These are phyloP conservation scores for Macropodus opercularis DNA, from an alignment of 2,797 vertebrate genomes.

Conservation along the genomic window DNA sequence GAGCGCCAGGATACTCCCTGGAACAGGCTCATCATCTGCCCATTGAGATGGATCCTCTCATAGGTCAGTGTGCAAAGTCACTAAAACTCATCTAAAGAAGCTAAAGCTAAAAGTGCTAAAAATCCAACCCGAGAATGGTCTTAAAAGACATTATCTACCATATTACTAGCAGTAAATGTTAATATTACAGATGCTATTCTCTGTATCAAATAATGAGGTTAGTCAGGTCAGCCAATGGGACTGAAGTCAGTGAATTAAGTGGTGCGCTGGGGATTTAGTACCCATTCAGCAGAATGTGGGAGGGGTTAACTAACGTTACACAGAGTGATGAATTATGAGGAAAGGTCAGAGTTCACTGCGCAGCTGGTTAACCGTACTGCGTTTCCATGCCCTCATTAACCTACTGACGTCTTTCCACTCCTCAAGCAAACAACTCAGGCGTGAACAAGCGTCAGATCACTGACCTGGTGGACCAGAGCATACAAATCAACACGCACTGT, in stretches of 20 bases:
- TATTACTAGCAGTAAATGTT: not conserved
- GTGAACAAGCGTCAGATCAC: slow-evolving; percentile 98
- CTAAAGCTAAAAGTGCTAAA: no score
- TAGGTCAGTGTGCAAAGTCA: slow-evolving; percentile 85
- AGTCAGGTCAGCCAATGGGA: slow-evolving; percentile 3
- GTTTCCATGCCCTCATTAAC: not conserved
- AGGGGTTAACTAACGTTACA: not conserved
- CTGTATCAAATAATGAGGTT: slow-evolving; percentile 13
- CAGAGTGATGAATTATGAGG: not conserved
- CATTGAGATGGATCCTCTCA: slow-evolving; percentile 99
- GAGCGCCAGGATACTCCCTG: slow-evolving; percentile 97
- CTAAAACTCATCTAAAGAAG: no score
- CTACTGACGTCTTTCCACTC: not conserved
- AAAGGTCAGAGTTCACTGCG: not conserved
- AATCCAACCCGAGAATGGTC: not conserved
- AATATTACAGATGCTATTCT: not conserved
- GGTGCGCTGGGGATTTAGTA: slow-evolving; percentile 1
- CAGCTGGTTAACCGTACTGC: not conserved
- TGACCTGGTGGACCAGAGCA: slow-evolving; percentile 99
- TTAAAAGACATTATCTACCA: not conserved
- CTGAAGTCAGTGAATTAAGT: slow-evolving; percentile 1
- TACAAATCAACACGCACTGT: slow-evolving; percentile 98
- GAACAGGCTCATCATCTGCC: slow-evolving; percentile 99
- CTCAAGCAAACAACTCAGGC: slow-evolving; percentile 93
- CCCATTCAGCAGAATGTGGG: not conserved